Percentiles rank a stretch among this genome's conserved stretches.
Evolutionary conservation across 2,113 vertebrate genomes (phyloP).

Genomic region (Hydropotes inermis): DNA sequence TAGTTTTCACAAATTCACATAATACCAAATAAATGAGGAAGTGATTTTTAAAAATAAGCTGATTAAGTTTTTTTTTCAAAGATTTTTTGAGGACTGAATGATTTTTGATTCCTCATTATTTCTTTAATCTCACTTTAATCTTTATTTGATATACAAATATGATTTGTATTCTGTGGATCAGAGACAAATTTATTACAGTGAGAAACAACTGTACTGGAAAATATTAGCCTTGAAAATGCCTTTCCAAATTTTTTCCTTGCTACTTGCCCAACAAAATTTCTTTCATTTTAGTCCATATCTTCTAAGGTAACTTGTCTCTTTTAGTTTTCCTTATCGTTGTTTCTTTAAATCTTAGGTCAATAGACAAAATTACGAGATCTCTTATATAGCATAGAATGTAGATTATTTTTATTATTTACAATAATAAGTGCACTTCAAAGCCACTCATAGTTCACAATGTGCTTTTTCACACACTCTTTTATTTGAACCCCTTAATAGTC

Average conservation of each 20-base stretch:
- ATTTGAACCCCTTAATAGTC: background rate
- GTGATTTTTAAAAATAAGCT: background rate
- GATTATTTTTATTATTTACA: background rate
- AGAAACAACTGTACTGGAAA: conserved; percentile 23
- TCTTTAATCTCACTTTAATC: conserved; percentile 15
- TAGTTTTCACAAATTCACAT: background rate
- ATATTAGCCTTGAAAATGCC: conserved; percentile 26
- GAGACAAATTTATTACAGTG: background rate
- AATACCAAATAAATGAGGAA: background rate
- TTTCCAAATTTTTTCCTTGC: conserved; percentile 17
- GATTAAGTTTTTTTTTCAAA: background rate
- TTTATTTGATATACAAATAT: conserved; percentile 13
- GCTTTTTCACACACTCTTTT: background rate
- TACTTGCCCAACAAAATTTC: background rate
- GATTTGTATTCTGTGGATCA: conserved; percentile 2
- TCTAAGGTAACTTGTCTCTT: background rate
- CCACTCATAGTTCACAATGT: background rate
- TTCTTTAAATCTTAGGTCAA: background rate
- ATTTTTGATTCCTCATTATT: background rate
- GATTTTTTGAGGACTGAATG: background rate
- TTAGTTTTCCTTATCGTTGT: background rate
- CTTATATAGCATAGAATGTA: background rate
- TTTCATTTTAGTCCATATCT: background rate
- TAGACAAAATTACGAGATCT: background rate
- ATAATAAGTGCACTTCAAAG: background rate